Percentiles rank a stretch among this genome's conserved stretches.
Conservation (phyloP, 92 coral and sea anemone species). For the Desmophyllum pertusum region DNA sequence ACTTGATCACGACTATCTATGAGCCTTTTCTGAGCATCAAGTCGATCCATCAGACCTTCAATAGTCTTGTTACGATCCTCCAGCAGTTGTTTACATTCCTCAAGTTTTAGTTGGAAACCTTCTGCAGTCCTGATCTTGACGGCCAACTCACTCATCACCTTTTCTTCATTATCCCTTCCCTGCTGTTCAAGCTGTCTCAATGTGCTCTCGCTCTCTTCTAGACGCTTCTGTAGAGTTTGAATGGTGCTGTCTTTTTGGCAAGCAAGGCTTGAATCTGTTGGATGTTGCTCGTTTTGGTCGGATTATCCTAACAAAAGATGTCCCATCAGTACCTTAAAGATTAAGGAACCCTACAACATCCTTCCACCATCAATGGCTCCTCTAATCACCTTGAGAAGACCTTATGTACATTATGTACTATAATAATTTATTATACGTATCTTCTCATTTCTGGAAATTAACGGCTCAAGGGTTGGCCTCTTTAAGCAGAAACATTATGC, state of each 20-base stretch:
- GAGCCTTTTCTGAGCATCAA: conserved; percentile 91
- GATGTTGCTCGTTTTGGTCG: conserved; percentile 24
- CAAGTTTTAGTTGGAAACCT: conserved; percentile 72
- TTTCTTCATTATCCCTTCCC: conserved; percentile 95
- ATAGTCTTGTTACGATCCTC: conserved; percentile 85
- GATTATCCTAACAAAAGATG: conserved; percentile 13
- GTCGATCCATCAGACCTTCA: conserved; percentile 87
- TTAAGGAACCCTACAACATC: neutral
- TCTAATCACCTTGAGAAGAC: too few relatives aligned
- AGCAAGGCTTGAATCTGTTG: conserved; percentile 64
- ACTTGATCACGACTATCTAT: conserved; percentile 92
- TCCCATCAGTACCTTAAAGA: neutral
- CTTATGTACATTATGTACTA: too few relatives aligned
- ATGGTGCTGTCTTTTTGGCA: conserved; percentile 76
- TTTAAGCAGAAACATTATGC: too few relatives aligned
- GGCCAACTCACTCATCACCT: conserved; percentile 92
- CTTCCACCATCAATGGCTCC: too few relatives aligned
- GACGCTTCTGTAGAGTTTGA: conserved; percentile 65
- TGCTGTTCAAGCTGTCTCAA: conserved; percentile 83
- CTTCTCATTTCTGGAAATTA: too few relatives aligned
- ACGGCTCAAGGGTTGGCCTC: too few relatives aligned
- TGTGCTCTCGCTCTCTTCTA: conserved; percentile 68
- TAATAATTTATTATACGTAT: too few relatives aligned
- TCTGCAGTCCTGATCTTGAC: conserved; percentile 78
- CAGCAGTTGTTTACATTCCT: conserved; percentile 80